Conservation (phyloP, 1,140 invertebrate genomes). For the Lycorma delicatula region DNA sequence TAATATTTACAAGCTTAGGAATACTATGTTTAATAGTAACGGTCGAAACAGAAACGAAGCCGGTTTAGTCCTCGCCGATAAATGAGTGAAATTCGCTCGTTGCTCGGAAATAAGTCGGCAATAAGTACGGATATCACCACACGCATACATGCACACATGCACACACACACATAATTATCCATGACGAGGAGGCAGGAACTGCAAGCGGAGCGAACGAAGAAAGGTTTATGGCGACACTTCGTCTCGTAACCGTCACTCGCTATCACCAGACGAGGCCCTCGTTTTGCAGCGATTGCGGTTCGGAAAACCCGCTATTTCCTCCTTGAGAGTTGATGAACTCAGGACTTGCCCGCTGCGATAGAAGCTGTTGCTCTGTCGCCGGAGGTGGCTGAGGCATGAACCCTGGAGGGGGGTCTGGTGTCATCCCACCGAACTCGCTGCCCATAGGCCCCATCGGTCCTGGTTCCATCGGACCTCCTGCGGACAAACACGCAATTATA, state of each 20-base stretch:
- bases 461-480: slow-evolving; percentile 56
- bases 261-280: slow-evolving; percentile 60
- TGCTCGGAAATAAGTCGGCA: too few relatives aligned
- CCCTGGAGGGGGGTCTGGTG: slow-evolving; percentile 51
- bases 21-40: too few relatives aligned
- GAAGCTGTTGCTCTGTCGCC: slow-evolving; percentile 31
- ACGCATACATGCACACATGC: too few relatives aligned
- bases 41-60: too few relatives aligned
- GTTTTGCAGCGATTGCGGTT: slow-evolving; percentile 61
- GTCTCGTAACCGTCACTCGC: background rate
- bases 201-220: slow-evolving; percentile 1
- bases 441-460: slow-evolving; percentile 53
- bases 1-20: too few relatives aligned
- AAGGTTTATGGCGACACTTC: slow-evolving; percentile 12
- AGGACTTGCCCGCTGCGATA: slow-evolving; percentile 29
- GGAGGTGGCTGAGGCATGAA: slow-evolving; percentile 48
- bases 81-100: too few relatives aligned
- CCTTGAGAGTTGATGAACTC: slow-evolving; percentile 33
- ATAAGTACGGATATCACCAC: too few relatives aligned
- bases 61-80: too few relatives aligned
- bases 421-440: slow-evolving; percentile 49
- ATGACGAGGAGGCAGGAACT: too few relatives aligned
- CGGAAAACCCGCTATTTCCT: slow-evolving; percentile 51
- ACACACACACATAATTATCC: too few relatives aligned
- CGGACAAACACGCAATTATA: slow-evolving; percentile 19